A percentile compares a stretch with the other conserved stretches of the same genome.
Conservation (phyloP, 2,113 vertebrate species). For the Irena cyanogastra region DNA sequence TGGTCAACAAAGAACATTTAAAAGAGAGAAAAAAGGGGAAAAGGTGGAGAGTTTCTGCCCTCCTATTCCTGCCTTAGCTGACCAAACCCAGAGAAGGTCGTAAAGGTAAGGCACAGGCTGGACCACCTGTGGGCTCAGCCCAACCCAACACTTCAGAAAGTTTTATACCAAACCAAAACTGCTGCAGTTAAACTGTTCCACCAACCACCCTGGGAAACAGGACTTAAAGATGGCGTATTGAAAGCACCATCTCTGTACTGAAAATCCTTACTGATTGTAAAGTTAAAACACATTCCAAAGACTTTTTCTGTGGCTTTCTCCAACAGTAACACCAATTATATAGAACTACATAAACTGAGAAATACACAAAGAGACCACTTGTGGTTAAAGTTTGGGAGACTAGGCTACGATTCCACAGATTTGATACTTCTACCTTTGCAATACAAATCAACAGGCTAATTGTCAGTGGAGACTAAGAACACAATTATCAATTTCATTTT, state of each 20-base stretch:
- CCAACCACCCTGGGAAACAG: background rate
- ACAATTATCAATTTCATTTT: background rate
- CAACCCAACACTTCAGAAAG: too few relatives aligned
- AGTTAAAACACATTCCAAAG: background rate
- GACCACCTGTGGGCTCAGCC: background rate
- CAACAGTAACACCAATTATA: accelerated
- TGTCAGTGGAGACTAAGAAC: background rate
- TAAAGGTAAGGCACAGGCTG: background rate
- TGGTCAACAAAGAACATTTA: background rate
- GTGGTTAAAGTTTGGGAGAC: background rate
- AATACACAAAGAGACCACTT: background rate
- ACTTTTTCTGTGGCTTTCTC: background rate
- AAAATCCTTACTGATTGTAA: background rate
- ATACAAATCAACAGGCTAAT: background rate
- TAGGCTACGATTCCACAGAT: background rate
- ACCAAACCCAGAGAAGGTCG: background rate
- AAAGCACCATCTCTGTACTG: background rate
- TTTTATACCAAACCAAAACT: background rate
- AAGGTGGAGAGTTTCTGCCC: background rate
- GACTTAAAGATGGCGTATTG: background rate
- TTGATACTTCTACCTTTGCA: background rate
- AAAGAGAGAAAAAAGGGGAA: background rate
- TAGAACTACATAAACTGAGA: background rate
- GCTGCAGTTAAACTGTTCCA: background rate
- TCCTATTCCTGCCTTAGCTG: background rate